phyloP scores from a whole-genome alignment of 2,113 vertebrate species.

The Prunella fulvescens region DNA sequence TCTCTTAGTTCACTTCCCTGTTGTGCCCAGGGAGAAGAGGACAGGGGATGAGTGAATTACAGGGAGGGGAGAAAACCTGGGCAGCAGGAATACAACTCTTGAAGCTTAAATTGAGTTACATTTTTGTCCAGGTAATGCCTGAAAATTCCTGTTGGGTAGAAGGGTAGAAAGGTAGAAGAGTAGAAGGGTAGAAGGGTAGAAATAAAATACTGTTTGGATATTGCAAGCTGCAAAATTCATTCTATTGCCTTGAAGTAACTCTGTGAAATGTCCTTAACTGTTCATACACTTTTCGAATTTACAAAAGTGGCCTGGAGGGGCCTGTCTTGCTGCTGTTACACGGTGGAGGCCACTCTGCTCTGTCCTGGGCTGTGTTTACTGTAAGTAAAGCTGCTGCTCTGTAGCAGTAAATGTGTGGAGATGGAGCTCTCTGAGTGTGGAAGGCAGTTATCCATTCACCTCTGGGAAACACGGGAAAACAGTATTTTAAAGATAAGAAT shows the following conservation, averaged over 20 bases:
- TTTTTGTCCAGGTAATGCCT: not conserved
- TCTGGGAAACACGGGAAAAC: not conserved
- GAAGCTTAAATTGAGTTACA: not conserved
- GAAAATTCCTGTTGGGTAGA: not conserved
- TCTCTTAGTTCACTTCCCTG: not conserved
- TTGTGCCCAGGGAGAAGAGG: not conserved
- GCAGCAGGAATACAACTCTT: not conserved
- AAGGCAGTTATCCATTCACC: not conserved
- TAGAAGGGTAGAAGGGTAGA: no score
- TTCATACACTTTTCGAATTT: slow-evolving; percentile 95
- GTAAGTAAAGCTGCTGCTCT: slow-evolving; percentile 72
- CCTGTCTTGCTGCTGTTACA: slow-evolving; percentile 92
- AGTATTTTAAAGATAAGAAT: not conserved
- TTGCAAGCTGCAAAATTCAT: not conserved
- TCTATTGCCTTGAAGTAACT: not conserved
- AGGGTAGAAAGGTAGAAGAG: no score
- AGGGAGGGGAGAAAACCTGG: not conserved
- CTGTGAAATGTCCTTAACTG: slow-evolving; percentile 77
- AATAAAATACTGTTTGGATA: not conserved
- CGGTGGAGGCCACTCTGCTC: slow-evolving; percentile 95
- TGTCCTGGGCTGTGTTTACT: slow-evolving; percentile 98
- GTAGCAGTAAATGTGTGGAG: not conserved
- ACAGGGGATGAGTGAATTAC: not conserved
- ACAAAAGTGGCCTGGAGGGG: slow-evolving; percentile 90
- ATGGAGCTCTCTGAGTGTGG: not conserved